phyloP scores from a whole-genome alignment of 1,140 invertebrate genomes.

The Bombus difficillimus region DNA sequence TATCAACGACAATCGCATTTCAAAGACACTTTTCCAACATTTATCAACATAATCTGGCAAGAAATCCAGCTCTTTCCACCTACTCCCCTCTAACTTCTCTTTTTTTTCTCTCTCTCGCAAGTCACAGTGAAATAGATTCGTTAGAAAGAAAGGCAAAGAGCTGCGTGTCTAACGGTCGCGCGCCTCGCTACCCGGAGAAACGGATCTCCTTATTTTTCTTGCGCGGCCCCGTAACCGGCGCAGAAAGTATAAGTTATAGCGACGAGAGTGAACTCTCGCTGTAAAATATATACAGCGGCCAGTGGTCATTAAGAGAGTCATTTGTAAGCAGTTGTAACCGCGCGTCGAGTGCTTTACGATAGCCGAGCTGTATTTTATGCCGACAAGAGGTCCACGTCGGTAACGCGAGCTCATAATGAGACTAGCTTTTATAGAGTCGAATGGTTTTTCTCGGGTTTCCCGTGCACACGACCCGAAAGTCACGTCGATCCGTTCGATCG shows the following conservation, averaged over 20 bases:
- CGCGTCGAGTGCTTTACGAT: constrained; percentile 59
- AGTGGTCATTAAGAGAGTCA: constrained; percentile 66
- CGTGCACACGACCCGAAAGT: constrained; percentile 36
- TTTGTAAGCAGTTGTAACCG: constrained; percentile 67
- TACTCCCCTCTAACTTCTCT: neutral
- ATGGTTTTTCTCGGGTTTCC: constrained; percentile 45
- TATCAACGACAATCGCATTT: neutral
- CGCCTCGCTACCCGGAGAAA: constrained; percentile 29
- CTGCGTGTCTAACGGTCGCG: constrained; percentile 37
- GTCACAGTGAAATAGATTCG: constrained; percentile 12
- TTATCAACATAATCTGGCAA: neutral
- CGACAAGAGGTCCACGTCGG: constrained; percentile 2
- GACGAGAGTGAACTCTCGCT: constrained; percentile 55
- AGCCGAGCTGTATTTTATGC: constrained; percentile 44
- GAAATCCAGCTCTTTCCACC: neutral
- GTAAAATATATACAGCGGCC: constrained; percentile 68
- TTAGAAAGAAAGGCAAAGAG: constrained; percentile 15
- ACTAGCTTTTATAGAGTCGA: constrained; percentile 46
- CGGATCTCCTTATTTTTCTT: constrained; percentile 59
- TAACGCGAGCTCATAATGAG: constrained; percentile 48
- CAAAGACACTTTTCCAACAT: neutral
- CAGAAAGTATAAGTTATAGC: constrained; percentile 64
- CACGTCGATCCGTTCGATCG: constrained; percentile 37
- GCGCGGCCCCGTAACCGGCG: constrained; percentile 1
- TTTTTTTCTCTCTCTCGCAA: neutral